Conservation (phyloP, 2,797 vertebrate species). For the Pteropus rufus region DNA sequence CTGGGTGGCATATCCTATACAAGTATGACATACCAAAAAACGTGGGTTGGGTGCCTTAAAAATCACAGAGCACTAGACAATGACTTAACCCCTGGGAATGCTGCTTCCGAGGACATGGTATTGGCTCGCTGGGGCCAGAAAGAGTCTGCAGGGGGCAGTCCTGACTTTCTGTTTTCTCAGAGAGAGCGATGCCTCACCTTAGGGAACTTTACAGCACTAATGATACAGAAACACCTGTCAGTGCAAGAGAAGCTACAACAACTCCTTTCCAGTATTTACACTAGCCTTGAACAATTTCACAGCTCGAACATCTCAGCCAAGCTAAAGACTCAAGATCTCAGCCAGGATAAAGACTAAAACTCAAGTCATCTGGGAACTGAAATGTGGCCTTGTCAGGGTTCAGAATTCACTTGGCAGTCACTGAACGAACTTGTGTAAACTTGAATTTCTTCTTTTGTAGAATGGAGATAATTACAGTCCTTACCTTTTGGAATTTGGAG, state of each 20-base stretch:
- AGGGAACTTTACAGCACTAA: background rate
- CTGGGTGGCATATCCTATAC: background rate
- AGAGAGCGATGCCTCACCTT: background rate
- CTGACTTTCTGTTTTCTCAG: background rate
- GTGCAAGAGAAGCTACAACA: background rate
- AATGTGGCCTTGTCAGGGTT: background rate
- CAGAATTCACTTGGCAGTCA: background rate
- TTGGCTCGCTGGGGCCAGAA: background rate
- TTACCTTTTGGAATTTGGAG: background rate
- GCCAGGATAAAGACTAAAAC: background rate
- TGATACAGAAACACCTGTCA: background rate
- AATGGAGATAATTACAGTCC: background rate
- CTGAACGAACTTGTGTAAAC: background rate
- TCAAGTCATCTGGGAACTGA: background rate
- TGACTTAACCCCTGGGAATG: background rate
- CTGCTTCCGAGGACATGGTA: background rate
- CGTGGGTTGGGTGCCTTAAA: background rate
- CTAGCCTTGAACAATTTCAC: background rate
- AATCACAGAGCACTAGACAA: background rate
- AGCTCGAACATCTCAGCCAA: background rate
- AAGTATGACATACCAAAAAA: background rate
- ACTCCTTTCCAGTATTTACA: background rate
- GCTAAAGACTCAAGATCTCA: background rate
- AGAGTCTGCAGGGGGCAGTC: no score
- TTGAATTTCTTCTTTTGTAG: background rate